Base-by-base conservation (phyloP, 2,888 invertebrate genomes). In the Phymatocera aterrima region DNA sequence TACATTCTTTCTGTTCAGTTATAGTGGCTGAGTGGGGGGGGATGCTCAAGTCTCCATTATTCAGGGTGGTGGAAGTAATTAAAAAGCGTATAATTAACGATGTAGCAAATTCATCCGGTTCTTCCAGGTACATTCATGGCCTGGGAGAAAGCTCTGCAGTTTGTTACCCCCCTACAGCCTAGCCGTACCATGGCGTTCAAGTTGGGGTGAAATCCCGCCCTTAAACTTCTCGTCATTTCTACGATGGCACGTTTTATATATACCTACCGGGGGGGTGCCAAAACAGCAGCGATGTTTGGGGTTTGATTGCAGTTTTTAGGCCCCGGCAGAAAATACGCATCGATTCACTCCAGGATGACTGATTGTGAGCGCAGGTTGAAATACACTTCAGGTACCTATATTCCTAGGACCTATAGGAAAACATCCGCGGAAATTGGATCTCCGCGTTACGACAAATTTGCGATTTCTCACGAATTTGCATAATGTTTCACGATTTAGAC, bases 251-350 rank as follows among this genome's bases (percentile, higher is more conserved):
- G 51, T 51, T 72, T 72, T 72, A 72, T 72, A 72, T 57, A 54
- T n/a, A n/a, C n/a, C 60, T 75, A 1, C n/a, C n/a, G n/a, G n/a
- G n/a, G n/a, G 75, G 75, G 75, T 75, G 75, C 57, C 61, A 79
- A 77, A 79, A 78, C 79, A 74, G 79, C 79, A 70, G 75, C 64
- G 79, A 77, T 78, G 79, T 78, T 80, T 79, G 61, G 68, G 74
- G 77, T 77, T 77, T 81, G 83, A 83, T 82, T 81, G 80, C 80
- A 72, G 79, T 80, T 83, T 83, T 83, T 82, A 80, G 79, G 70
- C 48, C 40, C 77, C 34, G 10, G 48, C 0, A 15, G 21, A 68
- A 65, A 34, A 43, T 31, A 57, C 60, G 68, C 57, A 60, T 37
- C n/a, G 34, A 60, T 48, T 48, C 72, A n/a, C 3, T 21, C 57